Evolutionary conservation across 2,797 vertebrate genomes (phyloP), one percentile per base, ranked within the genome.

Genomic region (Acrocephalus scirpaceus): DNA sequence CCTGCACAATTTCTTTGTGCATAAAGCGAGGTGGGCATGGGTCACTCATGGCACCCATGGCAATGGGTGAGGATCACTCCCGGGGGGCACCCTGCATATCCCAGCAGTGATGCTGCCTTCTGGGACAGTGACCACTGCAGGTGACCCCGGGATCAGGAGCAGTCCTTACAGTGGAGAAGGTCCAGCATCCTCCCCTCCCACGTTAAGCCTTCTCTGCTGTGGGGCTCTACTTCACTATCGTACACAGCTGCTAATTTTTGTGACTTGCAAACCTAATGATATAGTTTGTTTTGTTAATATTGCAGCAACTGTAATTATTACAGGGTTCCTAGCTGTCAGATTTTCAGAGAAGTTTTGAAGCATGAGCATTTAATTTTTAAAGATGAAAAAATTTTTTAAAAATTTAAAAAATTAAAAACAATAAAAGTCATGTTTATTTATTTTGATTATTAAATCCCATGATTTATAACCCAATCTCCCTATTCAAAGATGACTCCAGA

Each of bases 11-110:
- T 38, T 38, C 38, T 38, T 38, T 38, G 38, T 38, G 38, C 38
- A 38, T 38, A 38, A 6, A 74, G 19, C 4, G 6, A 15, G 0
- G 7, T 16, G 56, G 58, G 19, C 18, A 18, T 1, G 42, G 42
- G 17, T 13, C 25, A 5, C 32, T 42, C 0, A 0, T 34, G 42
- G 22, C 66, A 50, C 38, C 29, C 20, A 0, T 5, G 34, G 40
- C 11, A 8, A 23, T 4, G 34, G 58, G 22, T 40, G 26, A 53
- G 2, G 15, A 16, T 50, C 2, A 0, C 11, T 58, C 29, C 50
- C 26, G 7, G 3, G 11, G 38, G 9, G 11, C 25, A 34, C 29
- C 5, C 53, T 30, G 32, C 0, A 0, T 5, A 7, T 21, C 2
- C 26, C 74, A 38, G 11, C 10, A 11, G 17, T 42, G 44, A n/a